Percentiles rank a stretch among this genome's conserved stretches.
phyloP scores from a whole-genome alignment of 2,113 vertebrate genomes.

The Pleuronectes platessa region DNA sequence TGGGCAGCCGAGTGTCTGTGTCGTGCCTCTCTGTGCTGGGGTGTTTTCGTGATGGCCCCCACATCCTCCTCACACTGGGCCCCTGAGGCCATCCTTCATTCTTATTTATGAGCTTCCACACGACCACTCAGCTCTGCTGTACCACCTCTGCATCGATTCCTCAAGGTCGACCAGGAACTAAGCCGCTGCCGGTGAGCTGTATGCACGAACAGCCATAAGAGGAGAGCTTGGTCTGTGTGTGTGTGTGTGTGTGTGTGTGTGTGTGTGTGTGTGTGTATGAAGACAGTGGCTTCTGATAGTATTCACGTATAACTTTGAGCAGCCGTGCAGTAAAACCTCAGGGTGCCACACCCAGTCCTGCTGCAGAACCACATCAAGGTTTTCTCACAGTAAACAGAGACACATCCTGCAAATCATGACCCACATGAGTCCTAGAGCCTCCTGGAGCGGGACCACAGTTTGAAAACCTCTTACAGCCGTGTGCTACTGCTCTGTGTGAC shows the following conservation, averaged over 20 bases:
- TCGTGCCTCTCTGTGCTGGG: constrained; percentile 45
- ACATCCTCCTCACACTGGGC: constrained; percentile 47
- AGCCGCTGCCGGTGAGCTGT: constrained; percentile 57
- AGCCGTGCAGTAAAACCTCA: no score
- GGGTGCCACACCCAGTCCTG: constrained; percentile 34
- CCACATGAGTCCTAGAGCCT: constrained; percentile 1
- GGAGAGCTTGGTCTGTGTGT: constrained; percentile 3
- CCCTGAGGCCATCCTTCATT: constrained; percentile 80
- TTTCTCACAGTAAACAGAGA: constrained; percentile 14
- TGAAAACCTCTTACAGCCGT: not conserved
- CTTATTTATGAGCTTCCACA: constrained; percentile 84
- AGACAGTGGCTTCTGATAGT: constrained; percentile 22
- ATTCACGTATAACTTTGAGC: constrained; percentile 26
- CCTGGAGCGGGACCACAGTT: not conserved
- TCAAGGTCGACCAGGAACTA: constrained; percentile 79
- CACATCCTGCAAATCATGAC: not conserved
- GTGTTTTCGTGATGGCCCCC: constrained; percentile 66
- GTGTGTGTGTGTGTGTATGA: not conserved
- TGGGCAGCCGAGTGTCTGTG: constrained; percentile 56
- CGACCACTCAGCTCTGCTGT: constrained; percentile 71
- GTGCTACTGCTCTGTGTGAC: no score
- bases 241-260: constrained; percentile 4
- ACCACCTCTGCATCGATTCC: constrained; percentile 74
- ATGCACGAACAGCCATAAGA: constrained; percentile 38
- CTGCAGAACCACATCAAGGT: constrained; percentile 35